phyloP scores from a whole-genome alignment of 2,888 invertebrate species.

The Drosophila multiciliata region DNA sequence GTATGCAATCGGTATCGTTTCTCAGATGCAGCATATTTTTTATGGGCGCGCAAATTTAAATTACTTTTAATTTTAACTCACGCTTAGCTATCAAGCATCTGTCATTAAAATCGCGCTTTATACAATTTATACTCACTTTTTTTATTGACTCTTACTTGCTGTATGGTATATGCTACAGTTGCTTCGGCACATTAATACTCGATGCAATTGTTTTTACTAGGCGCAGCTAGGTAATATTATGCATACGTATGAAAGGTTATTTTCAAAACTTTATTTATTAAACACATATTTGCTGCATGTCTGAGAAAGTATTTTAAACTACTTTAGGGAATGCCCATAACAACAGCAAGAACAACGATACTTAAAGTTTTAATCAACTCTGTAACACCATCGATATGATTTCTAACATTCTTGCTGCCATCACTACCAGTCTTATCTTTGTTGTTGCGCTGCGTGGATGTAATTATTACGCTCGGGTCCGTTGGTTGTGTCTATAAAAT shows the following conservation, averaged over 20 bases:
- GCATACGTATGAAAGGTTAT: not conserved
- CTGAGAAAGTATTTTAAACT: not conserved
- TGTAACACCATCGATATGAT: slow-evolving; percentile 16
- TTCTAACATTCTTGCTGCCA: slow-evolving; percentile 22
- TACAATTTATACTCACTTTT: not conserved
- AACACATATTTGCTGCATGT: not conserved
- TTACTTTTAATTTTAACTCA: not conserved
- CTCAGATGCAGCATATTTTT: not conserved
- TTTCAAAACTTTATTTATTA: not conserved
- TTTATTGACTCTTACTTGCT: not conserved
- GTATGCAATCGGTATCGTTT: slow-evolving; percentile 21
- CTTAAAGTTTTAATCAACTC: not conserved
- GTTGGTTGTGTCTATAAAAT: slow-evolving; percentile 49
- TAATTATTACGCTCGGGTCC: slow-evolving; percentile 42
- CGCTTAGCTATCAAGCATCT: not conserved
- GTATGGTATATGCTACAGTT: not conserved
- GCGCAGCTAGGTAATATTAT: not conserved
- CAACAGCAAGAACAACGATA: not conserved
- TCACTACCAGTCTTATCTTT: slow-evolving; percentile 57
- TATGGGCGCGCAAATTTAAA: slow-evolving; percentile 21
- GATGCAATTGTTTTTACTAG: not conserved
- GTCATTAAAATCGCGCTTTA: not conserved
- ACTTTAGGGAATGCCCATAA: slow-evolving; percentile 12
- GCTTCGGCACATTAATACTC: not conserved
- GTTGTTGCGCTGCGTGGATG: slow-evolving; percentile 57